These are phyloP conservation scores for Drosophila pegasa DNA, from an alignment of 2,888 invertebrate genomes.

Conservation along the genomic window DNA sequence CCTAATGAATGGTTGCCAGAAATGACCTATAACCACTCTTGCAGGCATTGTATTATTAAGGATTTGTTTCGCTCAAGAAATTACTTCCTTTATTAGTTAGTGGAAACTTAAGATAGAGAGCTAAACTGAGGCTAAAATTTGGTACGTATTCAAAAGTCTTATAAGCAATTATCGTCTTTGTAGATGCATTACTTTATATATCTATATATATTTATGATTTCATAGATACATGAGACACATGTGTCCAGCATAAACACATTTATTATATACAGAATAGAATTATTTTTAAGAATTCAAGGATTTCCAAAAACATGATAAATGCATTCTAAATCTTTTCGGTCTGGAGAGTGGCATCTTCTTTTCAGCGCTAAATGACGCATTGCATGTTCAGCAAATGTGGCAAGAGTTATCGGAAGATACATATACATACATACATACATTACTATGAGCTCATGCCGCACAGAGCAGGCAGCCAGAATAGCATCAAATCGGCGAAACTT, in stretches of 20 bases:
- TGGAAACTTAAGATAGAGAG: not conserved
- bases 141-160: not conserved
- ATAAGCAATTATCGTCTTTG: too few relatives aligned
- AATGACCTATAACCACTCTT: slow-evolving; percentile 6
- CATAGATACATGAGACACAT: too few relatives aligned
- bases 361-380: slow-evolving; percentile 69
- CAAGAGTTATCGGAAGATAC: slow-evolving; percentile 49
- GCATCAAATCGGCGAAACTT: slow-evolving; percentile 43
- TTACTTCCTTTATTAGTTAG: not conserved
- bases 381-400: slow-evolving; percentile 60
- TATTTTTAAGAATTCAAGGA: too few relatives aligned
- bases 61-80: not conserved
- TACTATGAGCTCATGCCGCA: slow-evolving; percentile 71
- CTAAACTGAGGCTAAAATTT: not conserved
- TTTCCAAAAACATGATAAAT: not conserved
- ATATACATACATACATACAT: slow-evolving; percentile 7
- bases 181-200: too few relatives aligned
- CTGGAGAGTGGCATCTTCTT: not conserved
- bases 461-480: slow-evolving; percentile 51
- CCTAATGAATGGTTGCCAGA: slow-evolving; percentile 51
- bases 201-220: too few relatives aligned
- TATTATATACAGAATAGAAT: too few relatives aligned
- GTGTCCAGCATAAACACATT: too few relatives aligned
- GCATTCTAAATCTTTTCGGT: not conserved
- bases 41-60: not conserved